Conservation (phyloP, 92 coral and sea anemone species). For the Chrysogorgia sp. region DNA sequence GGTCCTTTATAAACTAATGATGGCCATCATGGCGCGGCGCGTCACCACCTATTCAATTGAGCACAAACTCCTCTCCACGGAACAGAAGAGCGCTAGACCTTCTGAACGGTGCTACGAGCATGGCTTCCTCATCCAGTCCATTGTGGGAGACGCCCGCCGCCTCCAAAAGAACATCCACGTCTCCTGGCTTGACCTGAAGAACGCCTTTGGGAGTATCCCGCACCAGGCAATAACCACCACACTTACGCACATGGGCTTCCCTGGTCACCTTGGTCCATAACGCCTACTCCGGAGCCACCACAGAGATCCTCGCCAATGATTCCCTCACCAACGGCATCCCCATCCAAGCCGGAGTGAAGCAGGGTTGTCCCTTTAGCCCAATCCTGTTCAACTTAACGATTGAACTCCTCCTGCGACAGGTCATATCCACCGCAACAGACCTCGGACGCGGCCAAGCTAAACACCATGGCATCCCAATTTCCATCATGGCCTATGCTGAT, state of each 20-base stretch:
- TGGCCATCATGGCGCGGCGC: background rate
- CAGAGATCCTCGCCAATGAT: background rate
- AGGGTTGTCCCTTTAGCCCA: background rate
- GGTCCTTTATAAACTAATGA: no score
- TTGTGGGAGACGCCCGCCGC: background rate
- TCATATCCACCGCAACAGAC: background rate
- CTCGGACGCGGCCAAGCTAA: background rate
- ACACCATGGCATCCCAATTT: background rate
- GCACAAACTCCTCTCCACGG: background rate
- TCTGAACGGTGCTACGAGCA: conserved; percentile 16
- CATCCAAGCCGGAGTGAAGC: no score
- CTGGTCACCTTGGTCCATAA: background rate
- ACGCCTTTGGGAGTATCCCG: background rate
- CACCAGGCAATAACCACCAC: conserved; percentile 4
- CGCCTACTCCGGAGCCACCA: background rate
- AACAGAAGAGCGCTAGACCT: conserved; percentile 11
- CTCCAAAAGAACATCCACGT: background rate
- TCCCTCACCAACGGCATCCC: no score
- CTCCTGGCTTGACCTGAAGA: background rate
- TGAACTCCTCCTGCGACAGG: background rate
- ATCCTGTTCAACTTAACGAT: background rate
- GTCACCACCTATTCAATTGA: background rate
- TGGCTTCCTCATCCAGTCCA: background rate
- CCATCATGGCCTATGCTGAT: background rate
- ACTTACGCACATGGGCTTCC: conserved; percentile 6